Conservation (phyloP, 2,888 invertebrate genomes). For the Cosmia pyralina region DNA sequence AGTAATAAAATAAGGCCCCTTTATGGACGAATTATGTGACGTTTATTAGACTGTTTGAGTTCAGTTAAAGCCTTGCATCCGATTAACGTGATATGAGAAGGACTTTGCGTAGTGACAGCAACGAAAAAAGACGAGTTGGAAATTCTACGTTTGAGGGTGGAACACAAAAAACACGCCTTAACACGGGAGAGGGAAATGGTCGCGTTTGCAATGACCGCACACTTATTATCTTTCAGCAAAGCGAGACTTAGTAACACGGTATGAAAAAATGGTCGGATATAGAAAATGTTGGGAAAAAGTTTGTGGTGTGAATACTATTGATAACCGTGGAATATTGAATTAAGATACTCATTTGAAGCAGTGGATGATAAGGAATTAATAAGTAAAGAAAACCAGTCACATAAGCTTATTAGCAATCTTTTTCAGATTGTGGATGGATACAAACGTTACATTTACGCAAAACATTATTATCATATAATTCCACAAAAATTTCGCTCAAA, state of each 20-base stretch:
- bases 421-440: background rate
- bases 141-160: slow-evolving; percentile 28
- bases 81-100: slow-evolving; percentile 46
- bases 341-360: background rate
- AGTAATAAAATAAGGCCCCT: slow-evolving; percentile 72
- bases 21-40: slow-evolving; percentile 72
- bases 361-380: background rate
- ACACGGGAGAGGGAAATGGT: slow-evolving; percentile 28
- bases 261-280: slow-evolving; percentile 26
- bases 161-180: slow-evolving; percentile 44
- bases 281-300: slow-evolving; percentile 8
- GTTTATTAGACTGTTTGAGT: slow-evolving; percentile 67
- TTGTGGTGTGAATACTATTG: slow-evolving; percentile 9
- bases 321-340: slow-evolving; percentile 7
- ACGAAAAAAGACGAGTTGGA: slow-evolving; percentile 22
- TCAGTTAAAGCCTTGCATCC: slow-evolving; percentile 50
- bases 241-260: slow-evolving; percentile 34
- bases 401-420: background rate
- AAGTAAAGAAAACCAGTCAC: background rate
- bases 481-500: slow-evolving; percentile 25
- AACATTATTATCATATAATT: slow-evolving; percentile 20
- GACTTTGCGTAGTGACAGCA: slow-evolving; percentile 17
- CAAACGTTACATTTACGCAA: background rate
- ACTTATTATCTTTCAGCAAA: slow-evolving; percentile 46
- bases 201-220: slow-evolving; percentile 53